Conservation (phyloP, 92 coral and sea anemone genomes). For the Epizoanthus rinbou region DNA sequence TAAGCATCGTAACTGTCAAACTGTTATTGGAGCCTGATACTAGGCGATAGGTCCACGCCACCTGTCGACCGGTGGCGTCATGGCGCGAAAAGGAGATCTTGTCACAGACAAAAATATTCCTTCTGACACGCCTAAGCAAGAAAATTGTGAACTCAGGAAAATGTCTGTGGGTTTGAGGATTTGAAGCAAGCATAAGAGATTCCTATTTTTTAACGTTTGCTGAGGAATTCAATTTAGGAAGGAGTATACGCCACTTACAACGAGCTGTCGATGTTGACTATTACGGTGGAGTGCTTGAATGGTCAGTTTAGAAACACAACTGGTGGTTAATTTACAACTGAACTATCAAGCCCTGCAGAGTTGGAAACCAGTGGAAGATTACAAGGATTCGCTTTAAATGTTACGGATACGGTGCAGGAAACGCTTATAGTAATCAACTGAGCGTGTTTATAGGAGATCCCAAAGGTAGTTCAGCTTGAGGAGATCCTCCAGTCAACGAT, state of each 20-base stretch:
- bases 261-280: not conserved
- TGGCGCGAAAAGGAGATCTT: constrained; percentile 40
- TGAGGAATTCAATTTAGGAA: not conserved
- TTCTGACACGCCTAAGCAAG: constrained; percentile 35
- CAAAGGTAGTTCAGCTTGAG: not conserved
- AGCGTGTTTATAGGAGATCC: not conserved
- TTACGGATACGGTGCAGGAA: not conserved
- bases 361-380: not conserved
- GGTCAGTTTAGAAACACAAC: constrained; percentile 1
- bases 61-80: constrained; percentile 41
- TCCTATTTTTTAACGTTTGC: not conserved
- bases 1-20: no score
- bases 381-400: not conserved
- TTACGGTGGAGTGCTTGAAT: constrained; percentile 4
- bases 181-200: not conserved
- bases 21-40: no score
- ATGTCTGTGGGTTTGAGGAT: constrained; percentile 1
- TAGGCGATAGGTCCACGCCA: not conserved
- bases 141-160: constrained; percentile 4
- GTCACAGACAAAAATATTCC: constrained; percentile 28
- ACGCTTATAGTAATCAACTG: not conserved
- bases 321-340: not conserved
- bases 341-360: not conserved
- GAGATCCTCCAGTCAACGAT: not conserved
- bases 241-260: not conserved